phyloP scores from a whole-genome alignment of 2,888 invertebrate genomes.

The Nemurella pictetii region DNA sequence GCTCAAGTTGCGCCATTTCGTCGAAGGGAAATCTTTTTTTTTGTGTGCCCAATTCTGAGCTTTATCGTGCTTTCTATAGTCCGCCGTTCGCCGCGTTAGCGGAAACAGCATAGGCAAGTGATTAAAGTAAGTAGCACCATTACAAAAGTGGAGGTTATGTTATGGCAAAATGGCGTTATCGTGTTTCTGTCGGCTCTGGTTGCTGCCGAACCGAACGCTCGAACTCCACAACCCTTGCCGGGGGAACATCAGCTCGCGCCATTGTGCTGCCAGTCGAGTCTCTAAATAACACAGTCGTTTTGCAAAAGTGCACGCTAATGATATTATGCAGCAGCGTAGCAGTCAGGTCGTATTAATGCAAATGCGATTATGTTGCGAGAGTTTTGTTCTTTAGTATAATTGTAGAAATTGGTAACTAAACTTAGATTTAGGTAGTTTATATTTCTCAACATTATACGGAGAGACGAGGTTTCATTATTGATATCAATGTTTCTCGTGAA shows the following conservation, averaged over 20 bases:
- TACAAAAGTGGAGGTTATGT: slow-evolving; percentile 29
- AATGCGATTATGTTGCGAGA: neutral
- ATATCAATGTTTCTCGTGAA: too few species aligned
- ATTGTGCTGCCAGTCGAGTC: neutral
- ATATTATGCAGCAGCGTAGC: neutral
- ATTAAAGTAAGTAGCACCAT: slow-evolving; percentile 33
- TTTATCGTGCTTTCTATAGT: slow-evolving; percentile 14
- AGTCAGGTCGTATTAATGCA: neutral
- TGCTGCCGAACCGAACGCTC: neutral
- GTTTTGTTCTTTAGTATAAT: neutral
- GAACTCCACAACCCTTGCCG: too few species aligned
- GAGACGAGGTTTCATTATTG: too few species aligned
- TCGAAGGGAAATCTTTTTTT: neutral
- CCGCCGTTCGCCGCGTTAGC: slow-evolving; percentile 10
- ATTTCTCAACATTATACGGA: too few species aligned
- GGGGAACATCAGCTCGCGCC: neutral
- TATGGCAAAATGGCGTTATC: slow-evolving; percentile 30
- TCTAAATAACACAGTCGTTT: neutral
- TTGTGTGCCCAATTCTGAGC: too few species aligned
- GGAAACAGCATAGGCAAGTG: slow-evolving; percentile 23
- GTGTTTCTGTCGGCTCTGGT: neutral
- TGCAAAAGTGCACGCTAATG: neutral
- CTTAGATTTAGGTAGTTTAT: too few species aligned
- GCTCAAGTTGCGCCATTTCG: neutral
- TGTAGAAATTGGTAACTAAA: too few species aligned